Percentiles rank a stretch among this genome's conserved stretches.
phyloP scores from a whole-genome alignment of 1,140 invertebrate genomes.

The Ips typographus region DNA sequence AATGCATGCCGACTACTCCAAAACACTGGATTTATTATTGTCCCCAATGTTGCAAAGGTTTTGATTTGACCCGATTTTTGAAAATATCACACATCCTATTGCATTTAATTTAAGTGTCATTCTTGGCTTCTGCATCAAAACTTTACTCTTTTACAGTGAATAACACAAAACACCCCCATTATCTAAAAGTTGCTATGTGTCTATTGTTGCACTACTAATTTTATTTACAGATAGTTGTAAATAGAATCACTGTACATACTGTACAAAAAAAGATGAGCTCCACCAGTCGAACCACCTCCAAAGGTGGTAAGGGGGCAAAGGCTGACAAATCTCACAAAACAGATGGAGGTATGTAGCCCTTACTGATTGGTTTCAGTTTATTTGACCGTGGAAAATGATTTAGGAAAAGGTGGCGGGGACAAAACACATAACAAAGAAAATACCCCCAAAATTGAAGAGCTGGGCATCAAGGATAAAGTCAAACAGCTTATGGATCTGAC shows the following conservation, averaged over 20 bases:
- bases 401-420: slow-evolving; percentile 45
- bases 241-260: slow-evolving; percentile 54
- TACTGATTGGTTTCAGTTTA: background rate
- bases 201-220: slow-evolving; percentile 21
- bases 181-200: slow-evolving; percentile 12
- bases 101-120: background rate
- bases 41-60: too few relatives aligned
- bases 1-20: too few relatives aligned
- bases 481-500: slow-evolving; percentile 80
- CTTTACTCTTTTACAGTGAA: background rate
- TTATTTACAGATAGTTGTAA: slow-evolving; percentile 51
- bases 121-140: background rate
- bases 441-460: slow-evolving; percentile 43
- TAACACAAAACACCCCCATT: background rate
- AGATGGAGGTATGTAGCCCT: slow-evolving; percentile 40
- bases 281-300: slow-evolving; percentile 51
- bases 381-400: background rate
- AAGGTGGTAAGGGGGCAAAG: slow-evolving; percentile 53
- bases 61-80: too few relatives aligned
- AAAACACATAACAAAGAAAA: slow-evolving; percentile 45
- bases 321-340: slow-evolving; percentile 49
- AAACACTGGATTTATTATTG: too few relatives aligned
- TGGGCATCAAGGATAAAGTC: slow-evolving; percentile 63
- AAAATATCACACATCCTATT: too few relatives aligned
- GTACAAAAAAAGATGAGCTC: slow-evolving; percentile 54